Evolutionary conservation across 1,140 invertebrate species (phyloP).

Genomic region (Drosophila parabipectinata): DNA sequence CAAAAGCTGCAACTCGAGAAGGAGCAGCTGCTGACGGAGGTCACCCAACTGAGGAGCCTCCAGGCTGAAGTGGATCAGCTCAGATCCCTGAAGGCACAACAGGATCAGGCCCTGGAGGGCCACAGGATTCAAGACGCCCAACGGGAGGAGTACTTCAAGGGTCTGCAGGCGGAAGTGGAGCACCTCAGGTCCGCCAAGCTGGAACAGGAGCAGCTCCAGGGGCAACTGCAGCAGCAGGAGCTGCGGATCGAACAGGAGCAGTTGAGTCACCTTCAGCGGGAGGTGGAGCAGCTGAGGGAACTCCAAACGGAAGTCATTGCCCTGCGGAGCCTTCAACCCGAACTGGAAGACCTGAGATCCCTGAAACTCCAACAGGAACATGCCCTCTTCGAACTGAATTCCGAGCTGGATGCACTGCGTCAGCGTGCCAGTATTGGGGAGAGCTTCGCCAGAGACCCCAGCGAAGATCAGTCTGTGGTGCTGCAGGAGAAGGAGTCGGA

Average conservation of each 20-base stretch:
- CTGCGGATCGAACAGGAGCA: conserved; percentile 1
- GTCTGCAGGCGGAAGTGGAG: conserved; percentile 84
- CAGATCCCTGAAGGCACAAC: conserved; percentile 47
- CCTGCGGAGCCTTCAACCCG: neutral
- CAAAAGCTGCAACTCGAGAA: conserved; percentile 34
- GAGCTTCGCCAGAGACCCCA: conserved; percentile 44
- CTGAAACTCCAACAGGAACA: conserved; percentile 3
- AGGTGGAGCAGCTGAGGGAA: neutral
- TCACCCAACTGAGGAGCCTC: conserved; percentile 84
- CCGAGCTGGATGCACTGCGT: conserved; percentile 27
- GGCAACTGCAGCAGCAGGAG: neutral
- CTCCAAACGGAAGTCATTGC: conserved; percentile 5
- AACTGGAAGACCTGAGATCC: conserved; percentile 4
- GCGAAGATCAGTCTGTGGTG: conserved; percentile 55
- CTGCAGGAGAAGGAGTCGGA: conserved; percentile 82
- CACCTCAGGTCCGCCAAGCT: neutral
- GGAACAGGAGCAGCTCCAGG: conserved; percentile 19
- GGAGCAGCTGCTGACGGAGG: conserved; percentile 37
- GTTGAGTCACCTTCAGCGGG: neutral
- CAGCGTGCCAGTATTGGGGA: conserved; percentile 9
- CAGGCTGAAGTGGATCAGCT: conserved; percentile 79
- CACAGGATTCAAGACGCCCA: neutral
- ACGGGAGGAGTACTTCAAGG: conserved; percentile 84
- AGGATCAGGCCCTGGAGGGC: conserved; percentile 85
- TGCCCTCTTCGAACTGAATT: neutral